Conservation (phyloP, 2,888 invertebrate species). For the Psylliodes chrysocephalus region DNA sequence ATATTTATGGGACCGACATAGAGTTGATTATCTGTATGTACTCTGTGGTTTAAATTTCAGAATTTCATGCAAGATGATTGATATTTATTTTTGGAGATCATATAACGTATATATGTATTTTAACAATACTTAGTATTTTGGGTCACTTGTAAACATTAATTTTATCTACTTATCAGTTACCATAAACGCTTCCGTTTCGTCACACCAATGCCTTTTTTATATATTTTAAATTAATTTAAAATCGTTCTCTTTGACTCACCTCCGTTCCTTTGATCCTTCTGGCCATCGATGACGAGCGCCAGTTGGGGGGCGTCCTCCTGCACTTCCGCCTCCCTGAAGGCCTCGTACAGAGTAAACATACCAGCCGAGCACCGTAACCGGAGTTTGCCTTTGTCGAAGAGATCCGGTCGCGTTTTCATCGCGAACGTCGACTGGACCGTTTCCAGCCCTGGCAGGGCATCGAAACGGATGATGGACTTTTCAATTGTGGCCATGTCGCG, state of each 20-base stretch:
- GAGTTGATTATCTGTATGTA: too few species aligned
- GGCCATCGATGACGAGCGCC: conserved; percentile 44
- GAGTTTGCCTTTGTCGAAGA: conserved; percentile 59
- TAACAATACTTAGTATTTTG: too few species aligned
- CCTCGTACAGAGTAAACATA: conserved; percentile 58
- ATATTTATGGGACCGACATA: too few species aligned
- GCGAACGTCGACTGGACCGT: conserved; percentile 57
- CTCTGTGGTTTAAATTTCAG: too few species aligned
- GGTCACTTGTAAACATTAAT: too few species aligned
- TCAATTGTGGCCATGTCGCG: conserved; percentile 23
- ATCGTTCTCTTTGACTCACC: conserved; percentile 9
- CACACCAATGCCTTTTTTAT: too few species aligned
- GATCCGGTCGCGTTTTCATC: conserved; percentile 56
- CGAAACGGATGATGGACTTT: conserved; percentile 51
- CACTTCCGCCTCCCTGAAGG: conserved; percentile 57
- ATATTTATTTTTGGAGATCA: too few species aligned
- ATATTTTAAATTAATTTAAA: background rate
- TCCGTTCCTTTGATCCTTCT: conserved; percentile 29
- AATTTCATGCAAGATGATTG: too few species aligned
- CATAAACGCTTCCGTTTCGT: too few species aligned
- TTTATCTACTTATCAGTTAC: too few species aligned
- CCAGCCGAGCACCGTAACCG: conserved; percentile 59
- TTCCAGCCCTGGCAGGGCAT: conserved; percentile 56
- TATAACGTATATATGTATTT: too few species aligned
- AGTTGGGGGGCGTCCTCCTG: conserved; percentile 59